These are phyloP conservation scores for Hedychridium roseum DNA, from an alignment of 2,888 invertebrate genomes.

Conservation along the genomic window DNA sequence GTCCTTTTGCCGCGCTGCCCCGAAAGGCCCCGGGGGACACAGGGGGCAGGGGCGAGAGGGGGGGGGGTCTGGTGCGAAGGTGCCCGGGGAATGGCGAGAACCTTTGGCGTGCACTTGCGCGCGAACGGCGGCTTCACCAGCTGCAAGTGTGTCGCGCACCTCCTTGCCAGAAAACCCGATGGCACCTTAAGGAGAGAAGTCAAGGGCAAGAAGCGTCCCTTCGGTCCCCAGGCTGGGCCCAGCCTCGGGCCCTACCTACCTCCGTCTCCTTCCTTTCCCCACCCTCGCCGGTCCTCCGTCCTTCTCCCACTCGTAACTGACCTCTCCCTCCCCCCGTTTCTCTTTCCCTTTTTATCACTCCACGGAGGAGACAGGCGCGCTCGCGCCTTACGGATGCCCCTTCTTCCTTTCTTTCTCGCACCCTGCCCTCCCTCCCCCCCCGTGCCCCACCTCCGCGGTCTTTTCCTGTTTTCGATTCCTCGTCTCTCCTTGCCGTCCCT, in stretches of 20 bases:
- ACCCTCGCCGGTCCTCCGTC: conserved; percentile 1
- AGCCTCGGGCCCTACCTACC: conserved; percentile 27
- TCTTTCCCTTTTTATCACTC: conserved; percentile 7
- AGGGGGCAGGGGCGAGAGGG: too few relatives aligned
- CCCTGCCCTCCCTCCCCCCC: conserved; percentile 13
- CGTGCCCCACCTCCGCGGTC: conserved; percentile 3
- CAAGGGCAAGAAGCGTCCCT: conserved; percentile 47
- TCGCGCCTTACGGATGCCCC: too few relatives aligned
- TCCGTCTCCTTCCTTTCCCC: conserved; percentile 15
- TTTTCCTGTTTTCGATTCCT: conserved; percentile 13
- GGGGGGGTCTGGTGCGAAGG: too few relatives aligned
- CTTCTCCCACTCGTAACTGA: conserved; percentile 3
- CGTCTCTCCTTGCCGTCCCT: too few relatives aligned
- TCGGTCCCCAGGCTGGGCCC: conserved; percentile 28
- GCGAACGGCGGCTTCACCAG: too few relatives aligned
- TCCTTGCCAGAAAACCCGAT: conserved; percentile 43
- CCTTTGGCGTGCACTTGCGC: too few relatives aligned
- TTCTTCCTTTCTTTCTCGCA: neutral
- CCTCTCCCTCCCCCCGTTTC: conserved; percentile 7
- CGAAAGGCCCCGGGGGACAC: too few relatives aligned
- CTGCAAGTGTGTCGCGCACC: conserved; percentile 11
- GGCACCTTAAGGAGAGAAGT: conserved; percentile 43
- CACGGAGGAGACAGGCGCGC: too few relatives aligned
- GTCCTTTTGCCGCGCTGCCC: too few relatives aligned
- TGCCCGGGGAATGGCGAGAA: too few relatives aligned